These are phyloP conservation scores for Polymixis lichenea DNA, from an alignment of 2,888 invertebrate genomes.

Conservation along the genomic window DNA sequence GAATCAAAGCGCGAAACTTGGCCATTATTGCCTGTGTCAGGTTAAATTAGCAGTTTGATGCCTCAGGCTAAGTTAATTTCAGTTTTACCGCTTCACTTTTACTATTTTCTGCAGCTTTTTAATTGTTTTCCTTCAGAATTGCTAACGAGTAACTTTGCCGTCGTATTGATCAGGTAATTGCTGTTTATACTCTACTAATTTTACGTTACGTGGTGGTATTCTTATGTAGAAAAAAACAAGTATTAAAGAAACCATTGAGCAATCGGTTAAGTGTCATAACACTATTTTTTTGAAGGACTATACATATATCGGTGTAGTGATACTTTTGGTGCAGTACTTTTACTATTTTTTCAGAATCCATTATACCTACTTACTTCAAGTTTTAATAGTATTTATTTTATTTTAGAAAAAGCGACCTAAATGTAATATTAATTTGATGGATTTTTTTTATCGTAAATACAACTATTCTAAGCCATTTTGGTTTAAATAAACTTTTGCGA, in stretches of 20 bases:
- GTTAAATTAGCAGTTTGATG: conserved; percentile 69
- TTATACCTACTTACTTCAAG: too few relatives aligned
- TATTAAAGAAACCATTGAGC: too few relatives aligned
- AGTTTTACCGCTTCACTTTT: conserved; percentile 68
- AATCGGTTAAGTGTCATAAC: too few relatives aligned
- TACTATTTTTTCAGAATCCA: neutral
- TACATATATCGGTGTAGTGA: too few relatives aligned
- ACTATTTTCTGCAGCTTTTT: conserved; percentile 34
- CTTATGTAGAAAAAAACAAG: neutral
- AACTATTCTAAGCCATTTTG: too few relatives aligned
- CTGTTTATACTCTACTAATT: neutral
- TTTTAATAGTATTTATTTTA: too few relatives aligned
- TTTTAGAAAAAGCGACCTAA: too few relatives aligned
- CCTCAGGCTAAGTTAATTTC: conserved; percentile 71
- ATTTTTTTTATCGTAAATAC: too few relatives aligned
- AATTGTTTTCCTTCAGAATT: conserved; percentile 29
- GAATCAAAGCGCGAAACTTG: conserved; percentile 48
- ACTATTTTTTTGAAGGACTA: too few relatives aligned
- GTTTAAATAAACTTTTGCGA: too few relatives aligned
- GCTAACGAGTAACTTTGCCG: conserved; percentile 24
- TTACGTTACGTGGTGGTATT: neutral
- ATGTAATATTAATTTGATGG: too few relatives aligned
- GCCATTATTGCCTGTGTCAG: conserved; percentile 58
- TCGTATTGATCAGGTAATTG: conserved; percentile 16
- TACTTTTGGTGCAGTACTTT: too few relatives aligned